phyloP scores from a whole-genome alignment of 1,140 invertebrate species.

The Melipona quadrifasciata region DNA sequence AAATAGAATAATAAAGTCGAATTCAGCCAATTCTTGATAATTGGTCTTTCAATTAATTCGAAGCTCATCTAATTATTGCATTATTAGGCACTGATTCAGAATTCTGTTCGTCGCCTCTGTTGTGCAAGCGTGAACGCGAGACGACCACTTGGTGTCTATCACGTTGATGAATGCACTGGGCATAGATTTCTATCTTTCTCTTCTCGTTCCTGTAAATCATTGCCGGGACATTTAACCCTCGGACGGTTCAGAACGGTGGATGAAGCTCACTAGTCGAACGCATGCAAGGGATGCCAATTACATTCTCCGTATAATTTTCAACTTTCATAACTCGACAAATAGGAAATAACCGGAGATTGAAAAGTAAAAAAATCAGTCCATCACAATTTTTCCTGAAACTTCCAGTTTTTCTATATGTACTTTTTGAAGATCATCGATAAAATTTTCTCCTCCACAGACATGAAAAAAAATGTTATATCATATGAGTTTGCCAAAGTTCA shows the following conservation, averaged over 20 bases:
- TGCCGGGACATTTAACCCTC: constrained; percentile 72
- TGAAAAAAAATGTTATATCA: neutral
- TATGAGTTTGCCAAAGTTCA: neutral
- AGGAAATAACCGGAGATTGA: neutral
- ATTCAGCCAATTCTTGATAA: neutral
- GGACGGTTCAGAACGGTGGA: constrained; percentile 20
- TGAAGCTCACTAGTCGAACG: neutral
- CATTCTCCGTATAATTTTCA: neutral
- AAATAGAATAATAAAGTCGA: neutral
- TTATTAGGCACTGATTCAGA: neutral
- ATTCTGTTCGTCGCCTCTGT: neutral
- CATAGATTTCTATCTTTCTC: constrained; percentile 66
- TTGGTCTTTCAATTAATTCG: neutral
- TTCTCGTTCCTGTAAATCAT: constrained; percentile 68
- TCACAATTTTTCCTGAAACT: neutral
- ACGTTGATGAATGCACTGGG: constrained; percentile 58
- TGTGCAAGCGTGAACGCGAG: neutral
- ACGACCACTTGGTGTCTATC: constrained; percentile 50
- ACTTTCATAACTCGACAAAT: neutral
- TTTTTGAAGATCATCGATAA: neutral
- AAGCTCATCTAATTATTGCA: neutral
- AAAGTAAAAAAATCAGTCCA: neutral
- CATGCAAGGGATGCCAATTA: constrained; percentile 4
- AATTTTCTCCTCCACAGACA: neutral
- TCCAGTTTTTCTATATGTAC: too few relatives aligned